Evolutionary conservation across 2,797 vertebrate species (phyloP), one percentile per base, ranked within the genome.

Genomic region (Erethizon dorsatum): DNA sequence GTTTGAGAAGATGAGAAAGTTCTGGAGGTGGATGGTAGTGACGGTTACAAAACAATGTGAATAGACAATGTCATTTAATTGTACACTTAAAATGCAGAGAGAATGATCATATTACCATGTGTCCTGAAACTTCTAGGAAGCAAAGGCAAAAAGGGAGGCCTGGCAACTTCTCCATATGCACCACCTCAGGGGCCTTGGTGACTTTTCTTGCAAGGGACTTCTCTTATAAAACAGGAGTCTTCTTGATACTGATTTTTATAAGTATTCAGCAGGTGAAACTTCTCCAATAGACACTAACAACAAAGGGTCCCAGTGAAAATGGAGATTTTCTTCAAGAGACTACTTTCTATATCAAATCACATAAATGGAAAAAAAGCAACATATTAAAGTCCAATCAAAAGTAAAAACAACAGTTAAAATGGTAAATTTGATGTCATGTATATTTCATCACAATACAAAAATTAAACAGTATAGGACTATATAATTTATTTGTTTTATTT

Each of bases 1-100:
- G 28, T 93, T 87, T 89, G 83, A 63, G 78, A 87, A 69, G 69
- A 59, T 67, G 67, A 79, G 26, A 88, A 88, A 90, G 10, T 90
- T 84, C 89, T 90, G 61, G 54, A 95, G 50, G 73, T 45, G 24
- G 13, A 41, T 91, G 22, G 54, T 88, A 41, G 41, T 77, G 90
- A 75, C 69, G 71, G 69, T 65, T 79, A n/a, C 47, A 92, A 63
- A 94, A 26, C 33, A 93, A 47, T 18, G 8, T 87, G 52, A 83
- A 71, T 63, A 18, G 24, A 82, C 37, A 93, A 52, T 85, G 71
- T 28, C 63, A 73, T 59, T 90, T 56, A 89, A 56, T 20, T 11
- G 24, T 79, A 71, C 12, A 10, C 37, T 71, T 71, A 63, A 89
- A 69, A 83, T 92, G 24, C 56, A 83, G 56, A 83, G n/a, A 83